phyloP scores from a whole-genome alignment of 2,797 vertebrate genomes.

The Gouania willdenowi region DNA sequence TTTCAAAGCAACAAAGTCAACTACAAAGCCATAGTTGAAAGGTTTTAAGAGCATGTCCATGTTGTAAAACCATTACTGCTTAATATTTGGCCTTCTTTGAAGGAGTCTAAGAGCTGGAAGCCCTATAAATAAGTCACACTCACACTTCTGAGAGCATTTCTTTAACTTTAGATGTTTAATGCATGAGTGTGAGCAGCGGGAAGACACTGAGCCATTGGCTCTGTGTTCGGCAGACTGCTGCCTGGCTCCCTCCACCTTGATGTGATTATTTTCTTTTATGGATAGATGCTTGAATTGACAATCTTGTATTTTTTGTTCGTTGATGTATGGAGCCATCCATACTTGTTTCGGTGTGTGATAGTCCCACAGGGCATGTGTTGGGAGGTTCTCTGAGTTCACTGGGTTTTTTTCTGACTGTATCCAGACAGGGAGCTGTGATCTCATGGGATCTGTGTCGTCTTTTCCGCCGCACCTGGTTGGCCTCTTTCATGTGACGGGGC shows the following conservation, averaged over 20 bases:
- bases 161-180: conserved; percentile 50
- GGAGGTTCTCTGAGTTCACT: conserved; percentile 43
- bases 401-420: conserved; percentile 23
- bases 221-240: background rate
- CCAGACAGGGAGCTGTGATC: conserved; percentile 25
- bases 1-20: no score
- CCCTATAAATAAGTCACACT: conserved; percentile 40
- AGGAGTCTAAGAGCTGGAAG: conserved; percentile 12
- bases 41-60: background rate
- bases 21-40: no score
- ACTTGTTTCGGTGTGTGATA: conserved; percentile 6
- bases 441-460: conserved; percentile 10
- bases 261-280: background rate
- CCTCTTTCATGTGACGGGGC: conserved; percentile 27
- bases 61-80: conserved; percentile 4
- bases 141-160: conserved; percentile 6
- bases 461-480: conserved; percentile 5
- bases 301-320: conserved; percentile 11
- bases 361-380: conserved; percentile 18
- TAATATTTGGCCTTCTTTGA: conserved; percentile 8
- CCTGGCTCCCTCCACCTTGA: background rate
- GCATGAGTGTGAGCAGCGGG: conserved; percentile 15
- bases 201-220: conserved; percentile 16
- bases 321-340: conserved; percentile 19
- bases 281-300: conserved; percentile 14